Evolutionary conservation across 1,140 invertebrate species (phyloP).

Genomic region (Drosophila sp.): DNA sequence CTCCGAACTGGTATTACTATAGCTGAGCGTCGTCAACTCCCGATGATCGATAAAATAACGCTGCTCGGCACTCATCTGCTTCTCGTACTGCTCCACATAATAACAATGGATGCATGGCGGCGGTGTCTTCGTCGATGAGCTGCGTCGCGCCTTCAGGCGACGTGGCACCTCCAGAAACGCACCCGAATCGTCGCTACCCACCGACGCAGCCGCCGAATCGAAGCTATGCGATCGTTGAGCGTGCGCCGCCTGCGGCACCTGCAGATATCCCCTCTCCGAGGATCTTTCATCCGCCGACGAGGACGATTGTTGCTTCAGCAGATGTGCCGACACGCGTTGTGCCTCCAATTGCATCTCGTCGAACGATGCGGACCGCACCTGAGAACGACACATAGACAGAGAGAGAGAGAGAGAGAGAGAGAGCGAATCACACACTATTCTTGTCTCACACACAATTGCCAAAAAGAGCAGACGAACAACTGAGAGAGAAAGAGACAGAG

Average conservation of each 20-base stretch:
- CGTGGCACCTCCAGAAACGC: constrained; percentile 89
- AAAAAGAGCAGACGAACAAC: not conserved
- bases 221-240: constrained; percentile 90
- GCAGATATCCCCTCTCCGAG: constrained; percentile 85
- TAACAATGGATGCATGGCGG: constrained; percentile 88
- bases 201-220: constrained; percentile 88
- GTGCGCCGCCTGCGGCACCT: constrained; percentile 88
- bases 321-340: constrained; percentile 86
- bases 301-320: constrained; percentile 84
- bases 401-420: constrained; percentile 5
- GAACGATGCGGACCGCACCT: constrained; percentile 92
- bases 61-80: constrained; percentile 85
- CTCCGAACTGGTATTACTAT: constrained; percentile 85
- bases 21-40: constrained; percentile 84
- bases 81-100: constrained; percentile 88
- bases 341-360: constrained; percentile 94
- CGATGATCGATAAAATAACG: constrained; percentile 77
- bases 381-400: not conserved
- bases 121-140: constrained; percentile 86
- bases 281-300: constrained; percentile 82
- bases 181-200: constrained; percentile 87
- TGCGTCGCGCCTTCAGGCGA: constrained; percentile 87
- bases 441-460: too few relatives aligned
- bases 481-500: too few relatives aligned
- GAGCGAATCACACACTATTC: not conserved